These are phyloP conservation scores for Erebia palarica DNA, from an alignment of 2,888 invertebrate species.

Conservation along the genomic window DNA sequence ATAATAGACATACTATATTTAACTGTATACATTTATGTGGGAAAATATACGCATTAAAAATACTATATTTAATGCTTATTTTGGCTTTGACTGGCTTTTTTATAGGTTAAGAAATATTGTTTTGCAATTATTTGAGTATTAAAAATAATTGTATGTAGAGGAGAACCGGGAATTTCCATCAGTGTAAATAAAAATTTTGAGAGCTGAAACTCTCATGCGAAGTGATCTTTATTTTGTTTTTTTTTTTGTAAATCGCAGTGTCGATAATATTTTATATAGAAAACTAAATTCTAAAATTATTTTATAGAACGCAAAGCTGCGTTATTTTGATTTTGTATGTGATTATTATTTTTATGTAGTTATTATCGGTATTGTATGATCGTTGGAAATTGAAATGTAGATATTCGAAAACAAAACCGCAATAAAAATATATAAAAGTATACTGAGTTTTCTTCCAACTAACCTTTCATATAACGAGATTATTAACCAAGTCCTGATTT, in stretches of 20 bases:
- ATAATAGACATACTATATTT: conserved; percentile 32
- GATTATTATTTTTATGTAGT: conserved; percentile 67
- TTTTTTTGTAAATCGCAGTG: conserved; percentile 32
- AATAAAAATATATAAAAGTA: conserved; percentile 68
- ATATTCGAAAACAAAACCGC: conserved; percentile 61
- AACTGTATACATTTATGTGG: conserved; percentile 76
- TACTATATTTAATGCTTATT: conserved; percentile 74
- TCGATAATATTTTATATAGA: conserved; percentile 42
- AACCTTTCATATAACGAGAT: not conserved
- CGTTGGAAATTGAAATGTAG: conserved; percentile 67
- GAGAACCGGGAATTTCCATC: conserved; percentile 38
- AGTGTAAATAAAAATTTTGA: conserved; percentile 39
- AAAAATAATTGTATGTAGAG: conserved; percentile 31
- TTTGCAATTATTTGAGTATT: conserved; percentile 49
- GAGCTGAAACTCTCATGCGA: conserved; percentile 39
- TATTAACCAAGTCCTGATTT: too few species aligned
- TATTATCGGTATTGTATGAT: conserved; percentile 65
- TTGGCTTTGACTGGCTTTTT: conserved; percentile 77
- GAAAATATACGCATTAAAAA: conserved; percentile 81
- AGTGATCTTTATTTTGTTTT: conserved; percentile 48
- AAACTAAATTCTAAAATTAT: conserved; percentile 59
- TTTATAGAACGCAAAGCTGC: conserved; percentile 54
- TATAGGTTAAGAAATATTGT: conserved; percentile 65
- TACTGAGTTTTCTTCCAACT: conserved; percentile 25
- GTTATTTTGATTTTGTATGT: conserved; percentile 68